Base-by-base conservation (phyloP, 2,888 invertebrate genomes). In the Polia nebulosa region DNA sequence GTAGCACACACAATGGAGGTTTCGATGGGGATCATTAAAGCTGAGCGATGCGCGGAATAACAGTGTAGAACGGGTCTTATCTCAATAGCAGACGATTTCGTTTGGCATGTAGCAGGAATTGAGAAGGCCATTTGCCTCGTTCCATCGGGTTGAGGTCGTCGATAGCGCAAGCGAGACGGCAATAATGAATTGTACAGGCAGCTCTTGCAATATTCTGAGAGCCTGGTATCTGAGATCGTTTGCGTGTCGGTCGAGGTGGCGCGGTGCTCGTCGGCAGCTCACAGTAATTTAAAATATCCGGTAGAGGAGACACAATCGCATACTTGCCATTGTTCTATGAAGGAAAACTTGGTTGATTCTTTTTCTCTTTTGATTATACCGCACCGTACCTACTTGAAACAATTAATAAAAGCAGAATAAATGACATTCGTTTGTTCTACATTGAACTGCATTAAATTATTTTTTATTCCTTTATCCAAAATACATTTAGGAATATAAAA, bases 201-300 rank as follows among this genome's bases (percentile, higher is more conserved):
- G 32, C 83, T 83, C 79, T 61, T 69, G 4, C 4, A 25, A 47
- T 52, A 29, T 81, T 87, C 87, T 95, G 94, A 9, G 72, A 58
- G 85, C 95, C 95, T 95, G 85, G 95, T 95, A 93, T 53, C 67
- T 82, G 89, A 89, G 95, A 95, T 95, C 95, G 94, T 89, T 94
- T 91, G 93, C 95, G 94, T 95, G 91, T 95, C 94, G 94, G 93
- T 88, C 93, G 94, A 93, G 93, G 94, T 92, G 94, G 94, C 94
- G 94, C 94, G 94, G 95, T 89, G 93, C 88, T 89, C 90, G 85
- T 81, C 79, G 76, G 75, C 79, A 75, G 75, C 73, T 59, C 72
- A 49, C 66, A 66, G 66, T 76, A 57, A 75, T 75, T 83, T 52
- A 9, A 62, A 76, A 78, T 71, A 70, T 78, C 78, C 71, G 72